phyloP scores from a whole-genome alignment of 1,140 invertebrate genomes.

The Vollenhovia emeryi region DNA sequence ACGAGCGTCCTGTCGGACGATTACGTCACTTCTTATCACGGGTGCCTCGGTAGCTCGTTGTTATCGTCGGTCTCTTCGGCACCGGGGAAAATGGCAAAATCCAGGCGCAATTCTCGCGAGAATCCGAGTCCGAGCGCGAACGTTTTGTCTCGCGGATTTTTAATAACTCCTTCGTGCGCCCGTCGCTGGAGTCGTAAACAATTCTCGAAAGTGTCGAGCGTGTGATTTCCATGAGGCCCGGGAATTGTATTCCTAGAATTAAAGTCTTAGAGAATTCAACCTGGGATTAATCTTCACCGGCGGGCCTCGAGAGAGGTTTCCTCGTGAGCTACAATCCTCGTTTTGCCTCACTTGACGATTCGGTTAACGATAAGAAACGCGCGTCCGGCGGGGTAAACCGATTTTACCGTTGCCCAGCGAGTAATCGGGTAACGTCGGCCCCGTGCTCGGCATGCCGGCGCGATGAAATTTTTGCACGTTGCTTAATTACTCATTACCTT shows the following conservation, averaged over 20 bases:
- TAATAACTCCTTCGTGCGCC: not conserved
- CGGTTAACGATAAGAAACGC: conserved; percentile 2
- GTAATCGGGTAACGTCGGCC: not conserved
- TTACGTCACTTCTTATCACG: conserved; percentile 50
- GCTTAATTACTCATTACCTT: conserved; percentile 36
- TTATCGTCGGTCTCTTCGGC: conserved; percentile 11
- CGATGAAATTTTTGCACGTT: not conserved
- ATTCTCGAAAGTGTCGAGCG: not conserved
- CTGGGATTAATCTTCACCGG: not conserved
- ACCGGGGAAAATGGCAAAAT: not conserved
- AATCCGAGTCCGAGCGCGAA: not conserved
- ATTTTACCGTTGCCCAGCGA: conserved; percentile 14
- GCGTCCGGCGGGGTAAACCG: not conserved
- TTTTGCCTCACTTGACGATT: not conserved
- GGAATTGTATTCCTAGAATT: not conserved
- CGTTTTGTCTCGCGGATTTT: not conserved
- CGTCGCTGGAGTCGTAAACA: not conserved
- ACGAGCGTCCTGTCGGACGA: conserved; percentile 23
- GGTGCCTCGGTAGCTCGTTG: not conserved
- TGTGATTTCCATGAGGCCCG: not conserved
- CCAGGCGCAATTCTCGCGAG: not conserved
- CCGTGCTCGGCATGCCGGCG: not conserved
- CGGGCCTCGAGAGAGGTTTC: not conserved
- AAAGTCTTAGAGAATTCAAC: not conserved
- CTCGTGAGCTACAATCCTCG: not conserved